Percentiles rank a stretch among this genome's conserved stretches.
Evolutionary conservation across 2,888 invertebrate genomes (phyloP).

Genomic region (Mesorhabditis spiculigera): DNA sequence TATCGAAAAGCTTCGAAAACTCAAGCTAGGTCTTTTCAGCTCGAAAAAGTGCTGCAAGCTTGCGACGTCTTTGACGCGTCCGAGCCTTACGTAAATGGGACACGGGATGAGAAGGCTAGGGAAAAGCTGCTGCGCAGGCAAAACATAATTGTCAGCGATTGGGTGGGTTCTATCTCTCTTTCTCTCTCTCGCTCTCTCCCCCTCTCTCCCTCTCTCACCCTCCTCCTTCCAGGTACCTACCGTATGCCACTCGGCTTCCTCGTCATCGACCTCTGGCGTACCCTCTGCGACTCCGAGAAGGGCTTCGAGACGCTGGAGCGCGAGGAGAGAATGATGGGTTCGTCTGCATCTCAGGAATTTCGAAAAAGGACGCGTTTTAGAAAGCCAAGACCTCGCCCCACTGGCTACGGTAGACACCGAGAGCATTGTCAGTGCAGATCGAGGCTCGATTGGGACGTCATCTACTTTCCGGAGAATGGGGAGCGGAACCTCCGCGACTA

Average conservation of each 20-base stretch:
- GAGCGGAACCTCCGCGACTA: slow-evolving; percentile 39
- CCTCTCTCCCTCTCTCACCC: background rate
- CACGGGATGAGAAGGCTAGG: slow-evolving; percentile 77
- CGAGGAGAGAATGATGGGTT: background rate
- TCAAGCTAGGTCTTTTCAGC: slow-evolving; percentile 46
- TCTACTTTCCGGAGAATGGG: slow-evolving; percentile 50
- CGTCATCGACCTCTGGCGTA: slow-evolving; percentile 71
- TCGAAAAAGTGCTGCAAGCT: slow-evolving; percentile 87
- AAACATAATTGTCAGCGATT: slow-evolving; percentile 81
- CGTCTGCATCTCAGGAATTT: too few species aligned
- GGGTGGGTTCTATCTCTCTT: slow-evolving; percentile 58
- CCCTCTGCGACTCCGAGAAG: slow-evolving; percentile 23
- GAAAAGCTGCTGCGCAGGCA: slow-evolving; percentile 77
- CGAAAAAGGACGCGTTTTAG: too few species aligned
- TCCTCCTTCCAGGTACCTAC: slow-evolving; percentile 69
- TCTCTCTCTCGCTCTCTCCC: too few species aligned
- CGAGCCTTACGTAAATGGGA: slow-evolving; percentile 90
- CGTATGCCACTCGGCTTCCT: slow-evolving; percentile 92
- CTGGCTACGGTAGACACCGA: slow-evolving; percentile 15
- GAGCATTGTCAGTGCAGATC: slow-evolving; percentile 46
- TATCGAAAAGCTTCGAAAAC: slow-evolving; percentile 11
- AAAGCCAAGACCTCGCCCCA: slow-evolving; percentile 3
- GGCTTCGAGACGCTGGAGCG: slow-evolving; percentile 12
- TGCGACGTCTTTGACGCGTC: slow-evolving; percentile 91
- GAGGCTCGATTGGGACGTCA: slow-evolving; percentile 28